Conservation (phyloP, 2,797 vertebrate species). For the Gymnoscopelus braueri region DNA sequence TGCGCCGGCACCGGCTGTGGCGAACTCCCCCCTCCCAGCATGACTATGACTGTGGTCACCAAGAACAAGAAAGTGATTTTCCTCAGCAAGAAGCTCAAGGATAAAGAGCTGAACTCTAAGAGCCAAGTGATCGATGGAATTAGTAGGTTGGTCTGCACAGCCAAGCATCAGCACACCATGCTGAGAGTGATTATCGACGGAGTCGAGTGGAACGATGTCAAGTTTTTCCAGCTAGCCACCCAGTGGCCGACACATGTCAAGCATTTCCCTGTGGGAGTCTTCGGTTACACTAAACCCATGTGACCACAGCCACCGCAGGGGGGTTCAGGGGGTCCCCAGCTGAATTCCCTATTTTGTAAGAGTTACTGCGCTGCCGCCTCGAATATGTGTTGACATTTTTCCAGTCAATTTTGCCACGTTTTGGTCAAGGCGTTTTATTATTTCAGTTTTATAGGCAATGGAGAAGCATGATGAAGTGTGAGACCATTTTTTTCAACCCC, state of each 20-base stretch:
- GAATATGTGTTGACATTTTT: too few relatives aligned
- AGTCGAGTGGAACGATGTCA: constrained; percentile 87
- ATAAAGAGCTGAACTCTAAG: constrained; percentile 77
- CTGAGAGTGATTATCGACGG: constrained; percentile 78
- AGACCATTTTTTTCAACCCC: too few relatives aligned
- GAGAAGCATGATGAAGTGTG: too few relatives aligned
- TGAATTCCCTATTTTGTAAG: too few relatives aligned
- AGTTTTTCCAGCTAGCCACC: constrained; percentile 89
- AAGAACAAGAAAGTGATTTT: constrained; percentile 85
- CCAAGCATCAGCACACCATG: constrained; percentile 81
- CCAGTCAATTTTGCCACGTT: too few relatives aligned
- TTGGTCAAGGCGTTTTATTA: too few relatives aligned
- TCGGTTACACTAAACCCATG: constrained; percentile 80
- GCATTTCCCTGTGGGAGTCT: constrained; percentile 87
- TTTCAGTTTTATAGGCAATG: too few relatives aligned
- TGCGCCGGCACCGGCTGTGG: constrained; percentile 44
- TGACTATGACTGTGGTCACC: constrained; percentile 81
- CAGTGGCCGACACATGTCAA: constrained; percentile 90
- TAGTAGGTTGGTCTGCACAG: constrained; percentile 79
- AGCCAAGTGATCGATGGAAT: constrained; percentile 81
- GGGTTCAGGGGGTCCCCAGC: too few relatives aligned
- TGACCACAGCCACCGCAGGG: too few relatives aligned
- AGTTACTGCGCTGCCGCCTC: too few relatives aligned
- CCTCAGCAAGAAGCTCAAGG: constrained; percentile 79
- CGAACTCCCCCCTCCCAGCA: constrained; percentile 62